These are phyloP conservation scores for Brachyistius frenatus DNA, from an alignment of 2,113 vertebrate species.

Conservation along the genomic window DNA sequence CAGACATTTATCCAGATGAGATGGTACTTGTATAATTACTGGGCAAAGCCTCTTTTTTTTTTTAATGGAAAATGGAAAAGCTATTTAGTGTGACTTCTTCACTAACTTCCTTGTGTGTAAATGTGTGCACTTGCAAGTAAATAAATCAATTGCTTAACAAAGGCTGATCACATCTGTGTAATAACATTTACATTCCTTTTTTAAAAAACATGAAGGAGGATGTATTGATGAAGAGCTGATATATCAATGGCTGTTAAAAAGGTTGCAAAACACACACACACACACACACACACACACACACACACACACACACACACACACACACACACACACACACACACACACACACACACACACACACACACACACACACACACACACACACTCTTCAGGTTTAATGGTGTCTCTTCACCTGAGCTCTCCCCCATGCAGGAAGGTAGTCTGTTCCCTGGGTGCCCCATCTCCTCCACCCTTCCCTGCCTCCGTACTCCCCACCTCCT, in stretches of 20 bases:
- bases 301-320: conserved; percentile 27
- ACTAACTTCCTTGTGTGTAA: conserved; percentile 61
- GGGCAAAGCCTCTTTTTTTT: not conserved
- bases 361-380: not conserved
- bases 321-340: conserved; percentile 19
- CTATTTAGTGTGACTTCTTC: conserved; percentile 35
- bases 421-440: conserved; percentile 88
- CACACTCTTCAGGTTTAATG: conserved; percentile 69
- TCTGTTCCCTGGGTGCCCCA: conserved; percentile 77
- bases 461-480: conserved; percentile 46
- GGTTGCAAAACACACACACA: conserved; percentile 9
- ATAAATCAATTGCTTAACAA: conserved; percentile 60
- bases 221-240: conserved; percentile 7
- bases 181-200: conserved; percentile 9
- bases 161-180: conserved; percentile 16
- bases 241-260: conserved; percentile 13
- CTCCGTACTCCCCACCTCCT: conserved; percentile 9
- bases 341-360: conserved; percentile 21
- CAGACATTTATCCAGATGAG: conserved; percentile 10
- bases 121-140: conserved; percentile 52
- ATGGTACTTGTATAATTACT: not conserved
- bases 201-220: not conserved
- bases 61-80: conserved; percentile 16
- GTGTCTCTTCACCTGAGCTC: conserved; percentile 86
- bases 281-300: not conserved